Evolutionary conservation across 2,888 invertebrate genomes (phyloP), one percentile per base, ranked within the genome.

Genomic region (Aphidius colemani): DNA sequence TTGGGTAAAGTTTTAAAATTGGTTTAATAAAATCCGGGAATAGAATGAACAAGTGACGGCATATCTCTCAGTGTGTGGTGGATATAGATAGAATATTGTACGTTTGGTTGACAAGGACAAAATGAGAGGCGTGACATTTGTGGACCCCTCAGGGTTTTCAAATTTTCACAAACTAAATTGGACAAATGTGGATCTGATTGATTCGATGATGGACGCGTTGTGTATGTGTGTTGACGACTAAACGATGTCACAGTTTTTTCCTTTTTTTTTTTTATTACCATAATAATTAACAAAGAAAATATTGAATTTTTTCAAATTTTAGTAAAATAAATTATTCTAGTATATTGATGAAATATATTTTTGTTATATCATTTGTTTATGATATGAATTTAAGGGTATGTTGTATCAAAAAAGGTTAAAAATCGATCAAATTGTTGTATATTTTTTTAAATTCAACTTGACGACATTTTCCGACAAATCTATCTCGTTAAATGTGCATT

Each of bases 161-260:
- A 60, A 64, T 60, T 64, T 56, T 57, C 64, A 48, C 40, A 39
- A 60, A 57, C 62, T 64, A 66, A 65, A 64, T 59, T 59, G 61
- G 55, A 67, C 66, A 58, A 64, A 67, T 64, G 62, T 40, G 64
- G 43, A 59, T 61, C 53, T 63, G 53, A 61, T 61, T 62, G 67
- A 61, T 64, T 66, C 13, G 41, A 53, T 61, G 61, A 62, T 53
- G 50, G 53, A 57, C 59, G 40, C 49, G 59, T 59, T 39, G 41
- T 30, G 53, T 41, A 49, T 48, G 13, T 13, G 30, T 30, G 30
- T 30, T 43, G 51, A 56, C 45, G n/a, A 41, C 53, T 61, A 61
- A 61, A 61, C 30, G 64, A 53, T 43, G 44, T 55, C 55, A 55
- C 30, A 43, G 45, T 30, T 53, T 8, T 53, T 6, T 40, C n/a